phyloP scores from a whole-genome alignment of 2,797 vertebrate species.

The Molossus alvarezi region DNA sequence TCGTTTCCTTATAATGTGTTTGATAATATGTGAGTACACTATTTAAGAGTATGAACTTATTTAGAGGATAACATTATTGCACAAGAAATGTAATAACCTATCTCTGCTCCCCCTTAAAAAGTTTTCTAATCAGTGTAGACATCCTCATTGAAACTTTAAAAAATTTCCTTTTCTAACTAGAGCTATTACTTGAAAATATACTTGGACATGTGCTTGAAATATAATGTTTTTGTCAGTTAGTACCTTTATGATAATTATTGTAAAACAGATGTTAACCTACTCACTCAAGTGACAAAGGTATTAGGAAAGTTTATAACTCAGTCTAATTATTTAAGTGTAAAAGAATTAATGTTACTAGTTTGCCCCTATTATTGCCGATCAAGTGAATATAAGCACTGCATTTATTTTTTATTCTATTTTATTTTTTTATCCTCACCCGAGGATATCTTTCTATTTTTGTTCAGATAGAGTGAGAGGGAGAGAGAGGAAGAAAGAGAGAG shows the following conservation, averaged over 20 bases:
- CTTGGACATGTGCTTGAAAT: neutral
- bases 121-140: neutral
- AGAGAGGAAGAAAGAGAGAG: too few species aligned
- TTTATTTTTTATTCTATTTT: neutral
- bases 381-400: neutral
- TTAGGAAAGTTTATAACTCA: neutral
- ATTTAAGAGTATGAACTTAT: neutral
- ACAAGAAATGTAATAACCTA: neutral
- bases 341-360: neutral
- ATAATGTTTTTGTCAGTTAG: slow-evolving; percentile 17
- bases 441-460: too few species aligned
- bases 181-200: neutral
- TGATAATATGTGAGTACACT: neutral
- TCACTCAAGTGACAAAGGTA: neutral
- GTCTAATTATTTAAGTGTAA: neutral
- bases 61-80: slow-evolving; percentile 32
- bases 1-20: slow-evolving; percentile 14
- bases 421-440: too few species aligned
- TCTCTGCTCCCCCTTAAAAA: neutral
- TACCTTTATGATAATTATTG: neutral
- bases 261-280: neutral
- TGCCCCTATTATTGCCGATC: neutral
- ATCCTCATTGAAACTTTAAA: neutral
- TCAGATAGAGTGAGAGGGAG: too few species aligned
- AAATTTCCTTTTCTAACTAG: neutral